These are phyloP conservation scores for Rotaria magnacalcarata DNA, from an alignment of 2,888 invertebrate genomes.

Conservation along the genomic window DNA sequence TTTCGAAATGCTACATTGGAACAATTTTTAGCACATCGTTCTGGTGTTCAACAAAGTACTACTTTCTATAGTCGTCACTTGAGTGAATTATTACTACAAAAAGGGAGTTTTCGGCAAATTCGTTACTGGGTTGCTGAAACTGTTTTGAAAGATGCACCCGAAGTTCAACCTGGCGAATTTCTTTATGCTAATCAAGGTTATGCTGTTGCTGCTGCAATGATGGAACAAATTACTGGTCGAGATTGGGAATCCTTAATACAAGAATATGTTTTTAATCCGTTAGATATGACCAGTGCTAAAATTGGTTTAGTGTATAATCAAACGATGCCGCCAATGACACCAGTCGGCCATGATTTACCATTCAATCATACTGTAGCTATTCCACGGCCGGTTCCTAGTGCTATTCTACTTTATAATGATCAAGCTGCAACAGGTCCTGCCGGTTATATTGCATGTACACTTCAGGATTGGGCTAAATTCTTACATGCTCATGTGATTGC, in stretches of 20 bases:
- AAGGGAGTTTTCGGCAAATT: background rate
- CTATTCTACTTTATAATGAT: background rate
- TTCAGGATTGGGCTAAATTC: background rate
- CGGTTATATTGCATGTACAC: background rate
- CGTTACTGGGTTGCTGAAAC: background rate
- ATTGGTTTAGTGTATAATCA: background rate
- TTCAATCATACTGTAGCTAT: background rate
- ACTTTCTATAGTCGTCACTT: background rate
- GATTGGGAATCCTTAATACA: slow-evolving; percentile 4
- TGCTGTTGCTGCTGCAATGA: slow-evolving; percentile 1
- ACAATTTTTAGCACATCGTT: slow-evolving; percentile 9
- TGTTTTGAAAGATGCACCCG: background rate
- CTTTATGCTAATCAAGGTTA: slow-evolving; percentile 23
- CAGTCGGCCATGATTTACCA: background rate
- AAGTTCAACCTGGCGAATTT: background rate
- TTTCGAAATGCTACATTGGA: slow-evolving; percentile 2
- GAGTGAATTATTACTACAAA: background rate
- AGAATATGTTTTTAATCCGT: background rate
- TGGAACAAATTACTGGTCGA: background rate
- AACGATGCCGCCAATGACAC: background rate
- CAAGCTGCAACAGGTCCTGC: background rate
- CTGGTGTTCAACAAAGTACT: background rate
- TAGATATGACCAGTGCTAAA: background rate
- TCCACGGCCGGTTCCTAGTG: background rate
- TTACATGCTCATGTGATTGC: background rate